Base-by-base conservation (phyloP, 2,113 vertebrate species). In the Stigmatopora argus region DNA sequence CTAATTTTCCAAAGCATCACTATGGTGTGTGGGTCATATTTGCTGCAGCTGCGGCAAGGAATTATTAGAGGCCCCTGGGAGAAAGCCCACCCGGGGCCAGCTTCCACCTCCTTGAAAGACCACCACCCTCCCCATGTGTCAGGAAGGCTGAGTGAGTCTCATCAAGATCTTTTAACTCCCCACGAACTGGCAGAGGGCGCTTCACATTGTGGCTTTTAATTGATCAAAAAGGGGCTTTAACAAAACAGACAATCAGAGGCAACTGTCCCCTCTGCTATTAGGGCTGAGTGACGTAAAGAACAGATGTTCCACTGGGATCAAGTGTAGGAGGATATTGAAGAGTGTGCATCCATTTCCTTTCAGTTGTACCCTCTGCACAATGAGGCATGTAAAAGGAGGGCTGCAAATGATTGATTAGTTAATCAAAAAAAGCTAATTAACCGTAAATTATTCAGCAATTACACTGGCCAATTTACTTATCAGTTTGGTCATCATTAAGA, bases 161-260 rank as follows among this genome's bases (percentile, higher is more conserved):
- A 72, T 85, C 81, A 81, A 77, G 80, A 80, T 77, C 73, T 71
- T 83, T 85, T 77, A 75, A 76, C 74, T 73, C 69, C 75, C 73
- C 23, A 3, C 72, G 72, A 82, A 74, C 70, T 69, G 66, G 69
- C 57, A 72, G 66, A 73, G 69, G 69, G 80, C 66, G 66, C 75
- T 46, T 78, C 80, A 66, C 86, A 81, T 81, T 74, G 75, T 65
- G 64, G 81, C 81, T 80, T 76, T 82, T 85, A 87, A 88, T 83
- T 86, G 78, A 86, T 89, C 79, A 75, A 64, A 79, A 82, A 64
- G 47, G 77, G 77, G 72, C 71, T 86, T 78, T 72, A 78, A 83
- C 55, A 66, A 78, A 69, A 77, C 67, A 80, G 49, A 71, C 69
- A 80, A 70, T 72, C 61, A 79, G 74, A 76, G 74, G 77, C 68